These are phyloP conservation scores for Sturnus vulgaris DNA, from an alignment of 2,113 vertebrate genomes.

Conservation along the genomic window DNA sequence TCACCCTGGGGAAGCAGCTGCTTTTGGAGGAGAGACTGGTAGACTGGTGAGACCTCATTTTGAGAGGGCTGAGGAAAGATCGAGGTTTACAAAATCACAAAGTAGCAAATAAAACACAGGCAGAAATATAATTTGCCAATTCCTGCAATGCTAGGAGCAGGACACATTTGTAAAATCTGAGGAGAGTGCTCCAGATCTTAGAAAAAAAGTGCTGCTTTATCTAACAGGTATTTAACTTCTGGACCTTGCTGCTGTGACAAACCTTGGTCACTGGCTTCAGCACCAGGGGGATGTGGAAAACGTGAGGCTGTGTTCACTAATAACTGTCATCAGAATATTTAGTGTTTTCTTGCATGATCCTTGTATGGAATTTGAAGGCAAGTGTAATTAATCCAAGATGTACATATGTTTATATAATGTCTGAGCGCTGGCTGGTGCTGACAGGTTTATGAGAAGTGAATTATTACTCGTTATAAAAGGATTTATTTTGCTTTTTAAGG, in stretches of 20 bases:
- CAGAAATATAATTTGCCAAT: background rate
- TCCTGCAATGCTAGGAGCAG: background rate
- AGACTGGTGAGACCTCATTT: background rate
- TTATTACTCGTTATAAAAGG: slow-evolving; percentile 22
- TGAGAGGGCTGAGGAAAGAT: background rate
- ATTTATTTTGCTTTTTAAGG: slow-evolving; percentile 44
- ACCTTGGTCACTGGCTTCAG: background rate
- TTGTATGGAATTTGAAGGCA: background rate
- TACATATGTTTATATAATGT: slow-evolving; percentile 4
- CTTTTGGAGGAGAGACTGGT: background rate
- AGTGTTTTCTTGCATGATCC: background rate
- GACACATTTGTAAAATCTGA: background rate
- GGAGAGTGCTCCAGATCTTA: background rate
- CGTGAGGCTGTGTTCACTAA: background rate
- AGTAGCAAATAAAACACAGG: background rate
- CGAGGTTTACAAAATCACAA: background rate
- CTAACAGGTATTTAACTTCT: background rate
- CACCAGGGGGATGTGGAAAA: background rate
- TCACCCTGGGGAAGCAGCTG: background rate
- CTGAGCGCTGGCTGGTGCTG: slow-evolving; percentile 39
- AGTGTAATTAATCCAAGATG: slow-evolving; percentile 38
- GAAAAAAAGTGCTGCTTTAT: background rate
- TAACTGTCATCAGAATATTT: background rate
- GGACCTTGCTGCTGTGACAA: background rate
- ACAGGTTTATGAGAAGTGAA: slow-evolving; percentile 50